These are phyloP conservation scores for Pleuronectes platessa DNA, from an alignment of 2,113 vertebrate species.

Conservation along the genomic window DNA sequence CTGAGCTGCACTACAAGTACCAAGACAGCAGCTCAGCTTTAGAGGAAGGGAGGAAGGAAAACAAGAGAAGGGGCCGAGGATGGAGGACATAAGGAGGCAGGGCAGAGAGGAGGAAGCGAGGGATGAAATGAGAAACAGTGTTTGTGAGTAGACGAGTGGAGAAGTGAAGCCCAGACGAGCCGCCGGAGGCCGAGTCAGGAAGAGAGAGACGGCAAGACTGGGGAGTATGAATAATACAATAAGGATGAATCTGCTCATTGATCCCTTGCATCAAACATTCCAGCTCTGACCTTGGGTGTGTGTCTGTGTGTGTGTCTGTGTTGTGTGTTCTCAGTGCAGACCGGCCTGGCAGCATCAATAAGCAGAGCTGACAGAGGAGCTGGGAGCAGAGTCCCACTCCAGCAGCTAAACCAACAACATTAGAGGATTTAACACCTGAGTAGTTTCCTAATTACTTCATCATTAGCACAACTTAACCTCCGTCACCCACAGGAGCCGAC, in stretches of 20 bases:
- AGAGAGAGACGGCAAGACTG: background rate
- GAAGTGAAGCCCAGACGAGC: background rate
- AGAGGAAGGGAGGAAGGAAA: background rate
- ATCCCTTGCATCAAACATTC: conserved; percentile 31
- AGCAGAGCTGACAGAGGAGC: conserved; percentile 20
- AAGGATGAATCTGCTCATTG: conserved; percentile 36
- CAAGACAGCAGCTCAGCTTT: background rate
- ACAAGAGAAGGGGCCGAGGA: background rate
- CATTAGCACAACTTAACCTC: conserved; percentile 56
- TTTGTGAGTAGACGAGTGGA: conserved; percentile 4
- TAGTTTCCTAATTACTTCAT: conserved; percentile 64
- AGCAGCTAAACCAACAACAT: conserved; percentile 57
- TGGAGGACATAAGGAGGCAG: conserved; percentile 1
- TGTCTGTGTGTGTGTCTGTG: conserved; percentile 22
- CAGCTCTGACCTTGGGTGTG: conserved; percentile 30
- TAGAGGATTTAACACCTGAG: conserved; percentile 57
- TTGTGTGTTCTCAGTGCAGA: conserved; percentile 13
- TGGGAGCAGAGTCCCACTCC: conserved; percentile 28
- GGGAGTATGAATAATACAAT: conserved; percentile 49
- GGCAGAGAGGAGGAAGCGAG: background rate
- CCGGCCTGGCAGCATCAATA: conserved; percentile 25
- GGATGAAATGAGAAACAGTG: background rate
- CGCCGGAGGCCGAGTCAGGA: conserved; percentile 14
- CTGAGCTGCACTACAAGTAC: background rate
- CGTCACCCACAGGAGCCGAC: background rate